Evolutionary conservation across 2,888 invertebrate species (phyloP), one percentile per base, ranked within the genome.

Genomic region (Autographa pulchrina): DNA sequence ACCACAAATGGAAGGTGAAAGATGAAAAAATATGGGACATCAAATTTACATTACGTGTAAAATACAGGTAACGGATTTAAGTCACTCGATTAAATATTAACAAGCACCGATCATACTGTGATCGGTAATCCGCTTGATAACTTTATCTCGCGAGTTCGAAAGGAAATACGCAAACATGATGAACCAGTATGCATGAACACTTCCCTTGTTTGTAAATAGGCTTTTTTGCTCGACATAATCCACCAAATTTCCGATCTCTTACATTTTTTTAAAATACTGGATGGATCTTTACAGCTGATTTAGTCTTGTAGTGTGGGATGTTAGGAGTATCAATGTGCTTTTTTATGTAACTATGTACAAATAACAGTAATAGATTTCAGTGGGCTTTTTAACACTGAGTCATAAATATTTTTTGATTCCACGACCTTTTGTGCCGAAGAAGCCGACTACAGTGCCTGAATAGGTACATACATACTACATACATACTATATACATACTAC

Each of bases 101-200:
- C 13, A 13, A 56, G 11, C 54, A 25, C 13, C 54, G 11, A 25
- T 25, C 54, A 56, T 56, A 25, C 54, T 25, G 54, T 9, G 18
- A 56, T 56, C 20, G 54, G 20, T 56, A 56, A 56, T 56, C 54
- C 20, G 54, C 25, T 56, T 56, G 54, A 56, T 20, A 56, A 56
- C 54, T 56, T 56, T 25, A 20, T 56, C 54, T 56, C 54, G 25
- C 25, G 25, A 56, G 11, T 25, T 11, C 14, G 13, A 56, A 56
- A 20, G 13, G 54, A 25, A 20, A 56, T 56, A 25, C 25, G 54
- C 20, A 56, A 56, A 56, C 54, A 20, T 56, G 18, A 56, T 20
- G 20, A 25, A 20, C 20, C 48, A 43, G 14, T 14, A 43, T 43
- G 38, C 11, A 25, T 56, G 20, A 25, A 25, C 54, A 56, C 20